Evolutionary conservation across 2,797 vertebrate genomes (phyloP), one percentile per base, ranked within the genome.

Genomic region (Oophaga sylvatica): DNA sequence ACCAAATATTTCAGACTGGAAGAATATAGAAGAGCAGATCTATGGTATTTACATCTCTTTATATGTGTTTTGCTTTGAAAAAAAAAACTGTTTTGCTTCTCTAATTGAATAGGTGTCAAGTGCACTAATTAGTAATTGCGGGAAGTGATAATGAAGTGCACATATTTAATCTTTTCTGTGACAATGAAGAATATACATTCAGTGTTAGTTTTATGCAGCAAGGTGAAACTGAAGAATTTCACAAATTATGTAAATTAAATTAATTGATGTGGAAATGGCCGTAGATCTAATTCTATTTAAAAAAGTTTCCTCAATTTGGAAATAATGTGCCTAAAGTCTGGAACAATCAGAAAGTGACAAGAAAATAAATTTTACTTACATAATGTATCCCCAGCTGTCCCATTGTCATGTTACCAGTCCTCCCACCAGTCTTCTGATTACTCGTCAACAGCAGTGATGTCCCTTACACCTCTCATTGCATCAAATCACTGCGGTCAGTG

Each of bases 41-140:
- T n/a, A n/a, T 22, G 41, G 20, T 45, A 63, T 81, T 20, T 3
- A 22, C 22, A 45, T 65, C 4, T 75, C 48, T 41, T 13, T 41
- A 20, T 20, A 35, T n/a, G 19, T 45, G 20, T 48, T 71, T 59
- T 71, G 45, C 22, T 63, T 76, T 26, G 35, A 45, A 48, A 29
- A 60, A 63, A 48, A 29, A 60, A 63, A 77, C 1, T 0, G 11
- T 65, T 70, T 5, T 80, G 26, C 22, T 41, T 13, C 45, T 35
- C 71, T 80, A 57, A 85, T 68, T 85, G 45, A 68, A 57, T 41
- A 63, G 35, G 73, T 76, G 65, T 56, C 26, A 85, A 77, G 19
- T 85, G 75, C 75, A 79, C 75, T 22, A 62, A 63, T 22, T 62
- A 79, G 10, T 67, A 67, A 78, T 67, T 78, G 17, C 16, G 13